Evolutionary conservation across 2,888 invertebrate genomes (phyloP).

Genomic region (Thysanoteuthis rhombus): DNA sequence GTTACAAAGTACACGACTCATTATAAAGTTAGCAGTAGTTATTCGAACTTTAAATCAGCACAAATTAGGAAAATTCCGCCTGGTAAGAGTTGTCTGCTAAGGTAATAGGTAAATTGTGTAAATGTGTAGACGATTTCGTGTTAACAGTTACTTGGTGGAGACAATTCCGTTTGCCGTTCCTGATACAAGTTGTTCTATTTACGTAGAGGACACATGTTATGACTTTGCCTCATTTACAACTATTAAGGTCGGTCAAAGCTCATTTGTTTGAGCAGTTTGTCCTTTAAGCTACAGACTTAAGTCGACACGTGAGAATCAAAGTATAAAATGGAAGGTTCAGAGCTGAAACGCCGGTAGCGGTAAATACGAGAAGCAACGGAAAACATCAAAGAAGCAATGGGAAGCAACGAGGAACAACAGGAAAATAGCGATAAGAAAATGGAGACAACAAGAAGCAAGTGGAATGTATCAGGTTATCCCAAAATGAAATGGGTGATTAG

Average conservation of each 20-base stretch:
- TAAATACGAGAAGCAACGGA: too few relatives aligned
- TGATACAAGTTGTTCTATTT: not conserved
- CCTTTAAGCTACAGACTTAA: not conserved
- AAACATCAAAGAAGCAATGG: too few relatives aligned
- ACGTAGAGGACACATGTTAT: not conserved
- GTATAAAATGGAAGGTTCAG: not conserved
- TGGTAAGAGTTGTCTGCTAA: not conserved
- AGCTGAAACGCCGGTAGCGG: too few relatives aligned
- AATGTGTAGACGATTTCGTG: not conserved
- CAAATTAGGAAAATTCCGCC: not conserved
- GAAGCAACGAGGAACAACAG: too few relatives aligned
- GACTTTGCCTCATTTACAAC: not conserved
- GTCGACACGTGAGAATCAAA: not conserved
- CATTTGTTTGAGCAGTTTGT: not conserved
- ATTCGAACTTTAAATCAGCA: not conserved
- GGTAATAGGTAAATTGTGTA: not conserved
- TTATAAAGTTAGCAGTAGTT: not conserved
- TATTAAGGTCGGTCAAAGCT: not conserved
- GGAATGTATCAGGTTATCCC: too few relatives aligned
- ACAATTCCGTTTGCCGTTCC: not conserved
- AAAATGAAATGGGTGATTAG: too few relatives aligned
- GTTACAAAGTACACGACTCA: too few relatives aligned
- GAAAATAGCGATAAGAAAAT: too few relatives aligned
- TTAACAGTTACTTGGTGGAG: not conserved
- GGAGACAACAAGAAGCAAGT: too few relatives aligned